Percentiles rank a stretch among this genome's conserved stretches.
These are phyloP conservation scores for Cylas formicarius DNA, from an alignment of 1,140 invertebrate species.

Conservation along the genomic window DNA sequence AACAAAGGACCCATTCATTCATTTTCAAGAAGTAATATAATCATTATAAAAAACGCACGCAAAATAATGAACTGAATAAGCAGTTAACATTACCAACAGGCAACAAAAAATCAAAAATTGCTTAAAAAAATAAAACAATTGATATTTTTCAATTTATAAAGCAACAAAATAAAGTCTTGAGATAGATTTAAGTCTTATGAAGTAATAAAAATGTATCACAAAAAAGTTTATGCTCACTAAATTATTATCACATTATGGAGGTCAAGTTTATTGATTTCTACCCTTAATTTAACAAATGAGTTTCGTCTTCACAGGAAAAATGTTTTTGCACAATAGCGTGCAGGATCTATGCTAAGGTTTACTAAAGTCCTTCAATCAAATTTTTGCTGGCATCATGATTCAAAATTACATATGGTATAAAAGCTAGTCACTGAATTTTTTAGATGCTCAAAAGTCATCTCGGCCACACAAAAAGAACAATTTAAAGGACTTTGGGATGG, in stretches of 20 bases:
- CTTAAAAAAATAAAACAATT: too few relatives aligned
- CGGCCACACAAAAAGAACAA: constrained; percentile 10
- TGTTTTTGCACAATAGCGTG: too few relatives aligned
- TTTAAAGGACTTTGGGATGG: constrained; percentile 20
- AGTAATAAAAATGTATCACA: constrained; percentile 30
- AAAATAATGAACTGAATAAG: too few relatives aligned
- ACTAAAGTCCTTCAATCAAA: too few relatives aligned
- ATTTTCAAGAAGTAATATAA: too few relatives aligned
- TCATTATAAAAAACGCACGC: too few relatives aligned
- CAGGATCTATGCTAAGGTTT: too few relatives aligned
- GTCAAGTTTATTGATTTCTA: constrained; percentile 25
- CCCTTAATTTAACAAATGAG: too few relatives aligned
- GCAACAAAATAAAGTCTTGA: constrained; percentile 23
- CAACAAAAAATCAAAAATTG: too few relatives aligned
- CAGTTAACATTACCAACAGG: too few relatives aligned
- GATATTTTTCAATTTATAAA: too few relatives aligned
- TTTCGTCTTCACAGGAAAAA: too few relatives aligned
- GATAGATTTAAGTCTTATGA: constrained; percentile 30
- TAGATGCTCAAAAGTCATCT: neutral
- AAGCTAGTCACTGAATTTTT: constrained; percentile 7
- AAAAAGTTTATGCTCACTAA: constrained; percentile 33
- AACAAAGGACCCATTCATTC: constrained; percentile 29
- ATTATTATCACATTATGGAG: constrained; percentile 30
- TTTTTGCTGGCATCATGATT: constrained; percentile 18
- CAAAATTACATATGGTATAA: constrained; percentile 11